These are phyloP conservation scores for Hirtodrosophila duncani DNA, from an alignment of 2,888 invertebrate genomes.

Conservation along the genomic window DNA sequence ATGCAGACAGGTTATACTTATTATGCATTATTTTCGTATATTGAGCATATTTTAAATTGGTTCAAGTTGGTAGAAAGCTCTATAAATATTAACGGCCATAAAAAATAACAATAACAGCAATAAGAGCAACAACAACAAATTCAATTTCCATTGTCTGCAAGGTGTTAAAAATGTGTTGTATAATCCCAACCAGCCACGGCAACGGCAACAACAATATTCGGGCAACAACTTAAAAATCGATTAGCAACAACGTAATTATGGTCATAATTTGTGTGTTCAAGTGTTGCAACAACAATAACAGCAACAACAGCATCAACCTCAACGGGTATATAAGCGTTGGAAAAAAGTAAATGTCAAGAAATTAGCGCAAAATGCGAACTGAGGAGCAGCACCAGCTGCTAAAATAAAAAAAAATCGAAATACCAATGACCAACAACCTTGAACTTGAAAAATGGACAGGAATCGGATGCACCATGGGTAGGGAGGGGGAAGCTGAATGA, in stretches of 20 bases:
- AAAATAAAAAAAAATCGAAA: conserved; percentile 26
- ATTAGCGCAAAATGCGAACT: conserved; percentile 26
- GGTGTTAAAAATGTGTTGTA: conserved; percentile 60
- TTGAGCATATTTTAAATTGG: conserved; percentile 42
- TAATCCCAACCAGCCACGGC: conserved; percentile 15
- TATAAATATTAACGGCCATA: conserved; percentile 33
- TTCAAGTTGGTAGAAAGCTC: conserved; percentile 35
- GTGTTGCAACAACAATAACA: conserved; percentile 56
- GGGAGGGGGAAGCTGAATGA: conserved; percentile 14
- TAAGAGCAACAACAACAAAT: conserved; percentile 11
- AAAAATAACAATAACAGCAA: conserved; percentile 4
- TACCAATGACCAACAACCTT: conserved; percentile 57
- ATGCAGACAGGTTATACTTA: conserved; percentile 18
- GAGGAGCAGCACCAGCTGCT: background rate
- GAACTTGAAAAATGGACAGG: conserved; percentile 59
- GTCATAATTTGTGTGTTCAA: conserved; percentile 55
- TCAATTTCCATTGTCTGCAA: conserved; percentile 51
- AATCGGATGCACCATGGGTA: no score
- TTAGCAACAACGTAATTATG: conserved; percentile 63
- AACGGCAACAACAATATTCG: conserved; percentile 8
- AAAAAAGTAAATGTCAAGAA: conserved; percentile 56
- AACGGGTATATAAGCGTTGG: conserved; percentile 4
- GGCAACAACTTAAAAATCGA: conserved; percentile 63
- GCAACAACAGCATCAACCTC: conserved; percentile 16
- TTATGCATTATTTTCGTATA: conserved; percentile 1